Base-by-base conservation (phyloP, 2,797 vertebrate genomes). In the Acrossocheilus wenchowensis region DNA sequence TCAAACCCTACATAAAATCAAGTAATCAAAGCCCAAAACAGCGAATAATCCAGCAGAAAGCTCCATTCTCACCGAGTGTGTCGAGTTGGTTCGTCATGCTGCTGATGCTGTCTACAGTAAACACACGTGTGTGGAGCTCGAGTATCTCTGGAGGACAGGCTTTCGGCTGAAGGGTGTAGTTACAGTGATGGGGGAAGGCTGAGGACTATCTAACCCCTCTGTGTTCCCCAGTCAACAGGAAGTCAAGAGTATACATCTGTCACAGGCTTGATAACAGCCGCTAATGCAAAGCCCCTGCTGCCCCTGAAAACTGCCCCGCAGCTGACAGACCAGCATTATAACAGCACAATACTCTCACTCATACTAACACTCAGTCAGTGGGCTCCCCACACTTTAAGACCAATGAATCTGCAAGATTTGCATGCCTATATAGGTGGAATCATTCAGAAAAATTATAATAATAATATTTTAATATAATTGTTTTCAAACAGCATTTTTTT, bases 191-290 rank as follows among this genome's bases (percentile, higher is more conserved):
- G 82, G 82, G 88, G 87, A 57, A 85, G 84, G 82, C 43, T 87
- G 84, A 85, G 57, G 80, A 83, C 88, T 89, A 73, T 89, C 87
- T 83, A 69, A 88, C 86, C 84, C 84, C 84, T 88, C 86, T 86
- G 86, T 86, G 85, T 87, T 88, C 85, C 62, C 71, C 60, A 86
- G 85, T 88, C 85, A 81, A 86, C 87, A 87, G 87, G 87, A 89
- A 87, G 88, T 89, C 86, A 62, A 87, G 85, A 89, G 85, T 84
- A 74, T 87, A 85, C 87, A 89, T 89, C 80, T 90, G 89, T 88
- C 87, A 78, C 84, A 52, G 36, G 69, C 54, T 85, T 89, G 88
- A 90, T 90, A 90, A 89, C 84, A 85, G 60, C 48, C 66, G 48
- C 34, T 73, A 83, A 64, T 84, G 80, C 83, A 83, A 39, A 81